Base-by-base conservation (phyloP, 2,797 vertebrate species). In the Rhodeus uyekii region DNA sequence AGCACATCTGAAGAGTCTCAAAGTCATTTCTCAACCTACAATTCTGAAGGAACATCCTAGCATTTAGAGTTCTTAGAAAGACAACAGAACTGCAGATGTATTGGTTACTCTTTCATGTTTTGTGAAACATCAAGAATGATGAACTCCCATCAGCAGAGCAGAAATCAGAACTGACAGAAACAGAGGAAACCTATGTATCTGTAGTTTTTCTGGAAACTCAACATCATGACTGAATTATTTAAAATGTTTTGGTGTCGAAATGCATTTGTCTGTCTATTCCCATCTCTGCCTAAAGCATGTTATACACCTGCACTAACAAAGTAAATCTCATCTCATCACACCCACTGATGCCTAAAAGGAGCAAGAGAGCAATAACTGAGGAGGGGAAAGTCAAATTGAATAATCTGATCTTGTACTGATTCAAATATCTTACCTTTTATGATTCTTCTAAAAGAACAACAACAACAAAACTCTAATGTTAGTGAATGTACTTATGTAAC, bases 171-270 rank as follows among this genome's bases (percentile, higher is more conserved):
- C 14, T 22, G 67, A 46, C 67, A n/a, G 34, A 24, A 78, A 24
- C 22, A 50, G 60, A 39, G 48, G 46, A 24, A 72, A 42, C 22
- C 6, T 58, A 24, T 69, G 34, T 22, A 22, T 68, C 7, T 55
- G 61, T 81, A 34, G 60, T 81, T 81, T 46, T n/a, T 53, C 32
- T 46, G 24, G 22, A 53, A 76, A 84, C 55, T 24, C 60, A 46
- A 63, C 42, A 65, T 74, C n/a, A 73, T 29, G n/a, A 38, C 27
- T 83, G 44, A 85, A 68, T 81, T 55, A 83, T 80, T 84, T 32
- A 82, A 63, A 75, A 55, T 34, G 22, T 38, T 80, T 75, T 76
- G 12, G 24, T 68, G 39, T 76, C 13, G 50, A 73, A 65, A 48
- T 65, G 36, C 12, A 50, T 81, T 39, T 81, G 36, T n/a, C 61